Base-by-base conservation (phyloP, 2,888 invertebrate species). In the Phytoseiulus persimilis region DNA sequence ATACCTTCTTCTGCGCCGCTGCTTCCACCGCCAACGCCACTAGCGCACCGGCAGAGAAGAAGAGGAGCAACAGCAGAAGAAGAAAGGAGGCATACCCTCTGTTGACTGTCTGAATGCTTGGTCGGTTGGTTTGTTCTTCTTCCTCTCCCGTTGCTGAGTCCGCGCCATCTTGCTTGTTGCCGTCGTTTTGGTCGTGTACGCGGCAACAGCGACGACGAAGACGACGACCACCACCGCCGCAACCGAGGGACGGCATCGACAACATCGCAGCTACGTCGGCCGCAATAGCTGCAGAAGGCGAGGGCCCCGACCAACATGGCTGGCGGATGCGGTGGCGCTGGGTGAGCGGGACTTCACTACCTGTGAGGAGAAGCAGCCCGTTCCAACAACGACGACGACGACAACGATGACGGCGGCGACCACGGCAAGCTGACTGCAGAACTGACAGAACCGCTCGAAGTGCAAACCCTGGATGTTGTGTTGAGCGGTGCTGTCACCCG, bases 241-340 rank as follows among this genome's bases (percentile, higher is more conserved):
- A 3, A 39, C 9, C 39, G 39, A 39, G 39, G 39, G 65, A 11
- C 18, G 65, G 65, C 65, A 65, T 28, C 14, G 65, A 65, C 65
- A 65, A 65, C 65, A 65, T 65, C 65, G 65, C 65, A 65, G 65
- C 65, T 14, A 28, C 65, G 18, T 6, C 65, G 18, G 65, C 65
- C 1, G 23, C 14, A 65, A 65, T 65, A 65, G 65, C 65, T 65
- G 65, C 5, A 65, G 65, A 65, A 65, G 65, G 65, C 65, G 65
- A 65, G 65, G 65, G 65, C 65, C 65, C 65, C 65, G 65, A 65
- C 65, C 65, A 65, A 65, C 65, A 65, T 65, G 65, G 65, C 65
- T 65, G 65, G 65, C 65, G 65, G 28, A 65, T 65, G 65, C 28
- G 65, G 65, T 28, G 65, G 65, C 65, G 65, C 65, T 65, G 65